phyloP scores from a whole-genome alignment of 2,113 vertebrate species.

The Petroica traversi region DNA sequence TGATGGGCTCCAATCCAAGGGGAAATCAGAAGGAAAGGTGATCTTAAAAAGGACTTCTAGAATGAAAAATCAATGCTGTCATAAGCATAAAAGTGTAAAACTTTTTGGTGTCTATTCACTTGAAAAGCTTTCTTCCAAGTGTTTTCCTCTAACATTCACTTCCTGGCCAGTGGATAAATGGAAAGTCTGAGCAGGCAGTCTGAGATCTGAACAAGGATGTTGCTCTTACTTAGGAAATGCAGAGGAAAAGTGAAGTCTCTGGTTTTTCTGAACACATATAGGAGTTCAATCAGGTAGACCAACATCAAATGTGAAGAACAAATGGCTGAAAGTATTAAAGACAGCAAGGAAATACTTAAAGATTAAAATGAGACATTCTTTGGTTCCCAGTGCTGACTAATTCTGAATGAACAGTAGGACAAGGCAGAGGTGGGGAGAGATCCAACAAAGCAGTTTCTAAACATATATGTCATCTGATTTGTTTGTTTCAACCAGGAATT shows the following conservation, averaged over 20 bases:
- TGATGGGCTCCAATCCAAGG: background rate
- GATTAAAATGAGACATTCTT: background rate
- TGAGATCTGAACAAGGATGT: background rate
- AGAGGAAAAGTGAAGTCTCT: background rate
- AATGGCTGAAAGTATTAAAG: background rate
- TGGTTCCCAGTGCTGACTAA: background rate
- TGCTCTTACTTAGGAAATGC: background rate
- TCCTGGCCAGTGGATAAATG: background rate
- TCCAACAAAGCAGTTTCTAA: background rate
- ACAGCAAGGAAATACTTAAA: background rate
- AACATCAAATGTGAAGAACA: background rate
- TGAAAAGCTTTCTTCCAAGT: background rate
- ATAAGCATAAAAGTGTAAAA: background rate
- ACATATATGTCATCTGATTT: background rate
- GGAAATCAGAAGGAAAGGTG: background rate
- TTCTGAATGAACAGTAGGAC: background rate
- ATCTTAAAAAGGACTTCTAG: background rate
- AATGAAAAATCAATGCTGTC: background rate
- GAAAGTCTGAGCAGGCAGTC: background rate
- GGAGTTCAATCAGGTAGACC: background rate
- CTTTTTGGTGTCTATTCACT: background rate
- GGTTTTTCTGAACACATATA: background rate
- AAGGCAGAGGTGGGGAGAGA: background rate
- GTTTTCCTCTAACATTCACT: background rate
- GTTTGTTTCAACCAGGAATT: background rate